Conservation (phyloP, 1,140 invertebrate species). For the Bombus consobrinus region DNA sequence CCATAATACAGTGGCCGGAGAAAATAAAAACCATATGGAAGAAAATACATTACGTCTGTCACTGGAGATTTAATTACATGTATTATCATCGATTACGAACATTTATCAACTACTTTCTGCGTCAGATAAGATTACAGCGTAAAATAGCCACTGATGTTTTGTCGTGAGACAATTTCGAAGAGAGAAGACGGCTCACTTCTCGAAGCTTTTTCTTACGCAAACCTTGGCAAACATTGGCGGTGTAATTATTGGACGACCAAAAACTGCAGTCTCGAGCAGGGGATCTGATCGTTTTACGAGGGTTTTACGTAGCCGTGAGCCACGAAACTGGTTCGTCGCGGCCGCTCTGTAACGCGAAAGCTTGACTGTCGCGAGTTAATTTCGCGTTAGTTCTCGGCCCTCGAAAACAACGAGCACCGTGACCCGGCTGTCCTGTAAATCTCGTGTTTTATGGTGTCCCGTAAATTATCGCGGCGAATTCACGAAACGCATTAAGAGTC, state of each 20-base stretch:
- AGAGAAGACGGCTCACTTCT: no score
- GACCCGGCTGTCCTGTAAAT: constrained; percentile 10
- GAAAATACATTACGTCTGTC: no score
- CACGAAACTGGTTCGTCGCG: constrained; percentile 30
- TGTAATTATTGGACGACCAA: not conserved
- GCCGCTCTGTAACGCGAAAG: not conserved
- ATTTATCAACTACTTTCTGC: not conserved
- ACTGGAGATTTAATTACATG: no score
- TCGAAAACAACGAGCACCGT: not conserved
- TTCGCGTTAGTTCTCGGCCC: not conserved
- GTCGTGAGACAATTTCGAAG: not conserved
- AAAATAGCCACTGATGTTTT: not conserved
- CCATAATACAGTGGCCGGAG: no score
- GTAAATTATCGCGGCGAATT: constrained; percentile 19
- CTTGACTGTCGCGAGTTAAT: constrained; percentile 1
- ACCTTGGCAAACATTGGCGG: not conserved
- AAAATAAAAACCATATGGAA: no score
- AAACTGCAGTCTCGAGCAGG: not conserved
- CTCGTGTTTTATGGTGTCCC: constrained; percentile 8
- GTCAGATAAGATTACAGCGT: not conserved
- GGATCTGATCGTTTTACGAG: constrained; percentile 26
- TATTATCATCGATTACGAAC: not conserved
- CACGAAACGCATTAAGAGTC: constrained; percentile 7
- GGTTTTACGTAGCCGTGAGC: not conserved
- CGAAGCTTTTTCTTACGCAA: not conserved